Evolutionary conservation across 2,797 vertebrate species (phyloP), one percentile per base, ranked within the genome.

Genomic region (Epinephelus coioides): DNA sequence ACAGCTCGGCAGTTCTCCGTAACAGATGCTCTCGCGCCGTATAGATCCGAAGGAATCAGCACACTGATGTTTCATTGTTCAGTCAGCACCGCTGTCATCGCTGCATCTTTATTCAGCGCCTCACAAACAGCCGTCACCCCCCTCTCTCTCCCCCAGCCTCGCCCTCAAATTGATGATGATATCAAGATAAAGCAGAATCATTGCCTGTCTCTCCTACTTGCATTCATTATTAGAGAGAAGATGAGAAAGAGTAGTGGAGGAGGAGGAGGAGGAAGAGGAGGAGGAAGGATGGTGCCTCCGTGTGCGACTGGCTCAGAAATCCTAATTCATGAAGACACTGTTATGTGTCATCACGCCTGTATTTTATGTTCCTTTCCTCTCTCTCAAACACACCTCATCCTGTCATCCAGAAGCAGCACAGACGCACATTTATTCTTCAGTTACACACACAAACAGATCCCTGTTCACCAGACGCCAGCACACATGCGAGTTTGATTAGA

Each of bases 11-110:
- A 50, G 47, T 56, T 78, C 30, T 81, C 57, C 76, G 77, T 66
- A 80, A 78, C 43, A 0, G 74, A 85, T 44, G 38, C 50, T 43
- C 6, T 23, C 47, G 23, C 51, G 53, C 78, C 59, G 50, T 64
- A 40, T 51, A 71, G 73, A 84, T 86, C 60, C 62, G 71, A 78
- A 79, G 71, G 63, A 81, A 66, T 71, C 73, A 0, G 47, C 44
- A 14, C 66, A 21, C 61, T 78, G 67, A 71, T 50, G 76, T 69
- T 78, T 68, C 76, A 79, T 82, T 83, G 61, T 79, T 75, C 78
- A 79, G 59, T 84, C 85, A 62, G 79, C 62, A 14, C 65, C 18
- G 76, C 83, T 84, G 83, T 87, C 83, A 69, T 59, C 14, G n/a
- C 68, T 67, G 66, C 23, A 2, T 82, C 79, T 81, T 66, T 74